Percentiles rank a stretch among this genome's conserved stretches.
Evolutionary conservation across 2,888 invertebrate species (phyloP).

Genomic region (Pheosia gnoma): DNA sequence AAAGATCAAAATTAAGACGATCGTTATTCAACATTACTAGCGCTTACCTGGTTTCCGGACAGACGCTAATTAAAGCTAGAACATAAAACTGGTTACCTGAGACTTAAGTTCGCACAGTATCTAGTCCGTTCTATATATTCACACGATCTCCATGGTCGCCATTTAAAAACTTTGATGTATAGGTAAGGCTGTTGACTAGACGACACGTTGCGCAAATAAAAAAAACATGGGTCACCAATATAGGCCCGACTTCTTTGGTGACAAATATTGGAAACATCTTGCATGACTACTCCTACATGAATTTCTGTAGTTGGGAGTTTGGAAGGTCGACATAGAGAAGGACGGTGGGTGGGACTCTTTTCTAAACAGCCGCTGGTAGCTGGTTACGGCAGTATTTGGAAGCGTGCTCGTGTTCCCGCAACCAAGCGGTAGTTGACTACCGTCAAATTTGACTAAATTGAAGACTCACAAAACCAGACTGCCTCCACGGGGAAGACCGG

Average conservation of each 20-base stretch:
- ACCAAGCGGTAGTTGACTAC: too few species aligned
- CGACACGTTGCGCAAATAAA: background rate
- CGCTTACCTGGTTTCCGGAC: background rate
- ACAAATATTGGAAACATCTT: slow-evolving; percentile 1
- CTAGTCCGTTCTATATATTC: background rate
- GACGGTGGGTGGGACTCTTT: too few species aligned
- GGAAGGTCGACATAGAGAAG: too few species aligned
- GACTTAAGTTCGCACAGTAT: background rate
- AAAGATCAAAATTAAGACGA: too few species aligned
- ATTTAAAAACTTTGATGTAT: background rate
- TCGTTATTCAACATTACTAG: background rate
- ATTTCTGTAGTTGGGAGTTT: background rate
- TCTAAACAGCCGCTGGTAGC: too few species aligned
- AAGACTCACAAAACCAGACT: too few species aligned
- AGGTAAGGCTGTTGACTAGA: background rate
- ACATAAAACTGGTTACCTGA: background rate
- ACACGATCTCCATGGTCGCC: background rate
- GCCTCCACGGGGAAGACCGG: too few species aligned
- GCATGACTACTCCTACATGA: background rate
- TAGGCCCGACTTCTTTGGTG: background rate
- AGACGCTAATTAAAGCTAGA: background rate
- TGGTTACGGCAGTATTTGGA: too few species aligned
- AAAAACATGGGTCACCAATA: background rate
- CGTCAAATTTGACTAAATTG: too few species aligned
- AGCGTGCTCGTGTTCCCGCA: too few species aligned